Evolutionary conservation across 1,140 invertebrate genomes (phyloP).

Genomic region (Heliothis subflexa): DNA sequence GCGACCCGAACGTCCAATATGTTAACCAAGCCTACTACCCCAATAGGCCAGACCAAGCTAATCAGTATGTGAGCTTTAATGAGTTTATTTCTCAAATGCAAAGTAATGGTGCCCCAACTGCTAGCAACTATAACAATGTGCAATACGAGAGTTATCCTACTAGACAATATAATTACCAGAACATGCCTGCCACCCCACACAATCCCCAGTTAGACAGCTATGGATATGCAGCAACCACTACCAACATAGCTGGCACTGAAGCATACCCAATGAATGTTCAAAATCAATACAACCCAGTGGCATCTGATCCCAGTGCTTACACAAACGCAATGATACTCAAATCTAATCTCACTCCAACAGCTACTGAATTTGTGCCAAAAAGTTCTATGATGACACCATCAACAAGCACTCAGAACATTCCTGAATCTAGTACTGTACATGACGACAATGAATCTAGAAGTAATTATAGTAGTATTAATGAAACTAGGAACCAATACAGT

Average conservation of each 20-base stretch:
- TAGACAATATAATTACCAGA: constrained; percentile 73
- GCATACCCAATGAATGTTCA: constrained; percentile 60
- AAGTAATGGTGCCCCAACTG: constrained; percentile 57
- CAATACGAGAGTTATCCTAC: constrained; percentile 71
- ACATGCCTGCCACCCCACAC: constrained; percentile 64
- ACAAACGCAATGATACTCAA: constrained; percentile 73
- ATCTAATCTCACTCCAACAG: constrained; percentile 81
- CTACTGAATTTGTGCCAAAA: constrained; percentile 84
- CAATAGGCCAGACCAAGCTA: constrained; percentile 68
- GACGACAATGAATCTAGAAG: constrained; percentile 53
- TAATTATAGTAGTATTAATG: constrained; percentile 41
- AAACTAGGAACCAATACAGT: constrained; percentile 47
- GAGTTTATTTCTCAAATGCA: constrained; percentile 82
- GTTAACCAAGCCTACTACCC: constrained; percentile 72
- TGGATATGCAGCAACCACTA: constrained; percentile 63
- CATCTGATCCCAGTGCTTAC: constrained; percentile 60
- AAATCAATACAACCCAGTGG: constrained; percentile 60
- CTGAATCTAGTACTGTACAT: constrained; percentile 47
- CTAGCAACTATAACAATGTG: constrained; percentile 65
- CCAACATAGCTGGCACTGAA: constrained; percentile 61
- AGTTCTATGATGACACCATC: constrained; percentile 58
- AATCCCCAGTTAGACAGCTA: constrained; percentile 65
- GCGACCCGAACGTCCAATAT: constrained; percentile 70
- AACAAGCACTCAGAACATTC: constrained; percentile 55
- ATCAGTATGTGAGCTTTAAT: constrained; percentile 81